These are phyloP conservation scores for Xenopus laevis DNA, from an alignment of 2,113 vertebrate genomes.

Conservation along the genomic window DNA sequence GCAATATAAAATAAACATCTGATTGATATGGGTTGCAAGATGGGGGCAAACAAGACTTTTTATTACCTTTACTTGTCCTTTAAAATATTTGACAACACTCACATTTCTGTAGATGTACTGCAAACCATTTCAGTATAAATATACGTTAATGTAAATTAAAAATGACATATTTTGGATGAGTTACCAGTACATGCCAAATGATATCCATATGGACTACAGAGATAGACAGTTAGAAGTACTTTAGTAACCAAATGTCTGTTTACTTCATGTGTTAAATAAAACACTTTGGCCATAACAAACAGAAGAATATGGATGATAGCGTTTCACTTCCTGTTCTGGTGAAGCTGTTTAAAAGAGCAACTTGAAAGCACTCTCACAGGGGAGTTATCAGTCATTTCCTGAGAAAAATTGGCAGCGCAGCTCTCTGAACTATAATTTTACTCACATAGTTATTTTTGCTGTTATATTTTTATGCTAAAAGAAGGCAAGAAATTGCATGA, in stretches of 20 bases:
- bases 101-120: too few species aligned
- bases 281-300: conserved; percentile 40
- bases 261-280: background rate
- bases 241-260: conserved; percentile 3
- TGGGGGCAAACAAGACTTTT: too few species aligned
- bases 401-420: conserved; percentile 58
- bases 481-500: background rate
- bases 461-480: too few species aligned
- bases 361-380: conserved; percentile 47
- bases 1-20: too few species aligned
- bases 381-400: conserved; percentile 60
- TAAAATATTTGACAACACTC: too few species aligned
- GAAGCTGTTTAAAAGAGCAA: conserved; percentile 51
- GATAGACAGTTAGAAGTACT: conserved; percentile 12
- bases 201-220: background rate
- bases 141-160: background rate
- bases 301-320: conserved; percentile 7
- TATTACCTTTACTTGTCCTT: too few species aligned
- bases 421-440: conserved; percentile 18
- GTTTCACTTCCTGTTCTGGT: conserved; percentile 54
- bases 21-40: too few species aligned
- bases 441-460: conserved; percentile 5
- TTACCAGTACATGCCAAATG: background rate
- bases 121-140: too few species aligned
- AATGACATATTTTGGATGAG: background rate